Base-by-base conservation (phyloP, 2,113 vertebrate genomes). In the Anolis carolinensis region DNA sequence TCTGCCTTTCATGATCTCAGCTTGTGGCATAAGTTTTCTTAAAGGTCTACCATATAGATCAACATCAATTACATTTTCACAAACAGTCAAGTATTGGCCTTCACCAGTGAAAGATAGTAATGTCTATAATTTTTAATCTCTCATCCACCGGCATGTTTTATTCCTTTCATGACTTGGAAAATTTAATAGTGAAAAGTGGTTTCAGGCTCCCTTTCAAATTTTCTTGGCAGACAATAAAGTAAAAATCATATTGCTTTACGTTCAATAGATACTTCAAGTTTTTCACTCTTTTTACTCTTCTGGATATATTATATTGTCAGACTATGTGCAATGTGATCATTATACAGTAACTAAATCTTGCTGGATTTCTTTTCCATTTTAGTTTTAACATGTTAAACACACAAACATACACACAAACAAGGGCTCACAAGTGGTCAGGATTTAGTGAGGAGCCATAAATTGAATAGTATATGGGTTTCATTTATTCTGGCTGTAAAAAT, bases 21-120 rank as follows among this genome's bases (percentile, higher is more conserved):
- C 82, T 90, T 88, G 52, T 84, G 73, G 72, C 65, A 34, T 1
- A 36, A 79, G 68, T 39, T 65, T 79, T 82, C 32, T 67, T 68
- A 55, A 87, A 76, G 14, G 72, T 82, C 48, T 73, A 83, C 44
- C 65, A 68, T 0, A 11, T 11, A 68, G 34, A 75, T 82, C 65
- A 78, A 48, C 34, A 71, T 82, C 65, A 82, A 32, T 87, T 70
- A 77, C 36, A 44, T 71, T 83, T 82, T 71, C 73, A 55, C 55
- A 82, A 80, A 87, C 73, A 82, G 67, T 7, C 73, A 70, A 55
- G 59, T 16, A 6, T 62, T 68, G 80, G 65, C 67, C 20, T 52
- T 82, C 44, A 67, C 44, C 30, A 70, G 3, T 44, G 59, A 77
- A 87, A 27, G 30, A 44, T 70, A 87, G 34, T 39, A 27, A 5